These are phyloP conservation scores for Ooceraea biroi DNA, from an alignment of 1,140 invertebrate species.

Conservation along the genomic window DNA sequence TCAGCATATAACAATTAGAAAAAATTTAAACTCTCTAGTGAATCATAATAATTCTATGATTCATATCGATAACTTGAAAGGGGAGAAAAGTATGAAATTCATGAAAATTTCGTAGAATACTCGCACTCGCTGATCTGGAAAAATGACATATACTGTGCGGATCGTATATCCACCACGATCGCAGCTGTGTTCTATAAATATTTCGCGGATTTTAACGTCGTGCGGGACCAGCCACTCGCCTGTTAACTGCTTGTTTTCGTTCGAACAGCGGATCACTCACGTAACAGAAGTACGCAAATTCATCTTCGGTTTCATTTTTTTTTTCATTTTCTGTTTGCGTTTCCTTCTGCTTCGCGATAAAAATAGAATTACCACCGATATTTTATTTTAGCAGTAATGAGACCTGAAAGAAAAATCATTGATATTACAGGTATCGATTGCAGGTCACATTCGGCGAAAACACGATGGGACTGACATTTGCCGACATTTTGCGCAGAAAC, in stretches of 20 bases:
- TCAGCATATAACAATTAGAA: no score
- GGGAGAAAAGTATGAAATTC: not conserved
- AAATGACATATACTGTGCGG: not conserved
- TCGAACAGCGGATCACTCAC: constrained; percentile 34
- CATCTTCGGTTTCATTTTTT: constrained; percentile 1
- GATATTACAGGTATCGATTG: not conserved
- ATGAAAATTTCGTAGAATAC: not conserved
- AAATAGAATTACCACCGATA: no score
- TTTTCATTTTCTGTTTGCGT: not conserved
- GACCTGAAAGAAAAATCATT: not conserved
- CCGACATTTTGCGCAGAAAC: not conserved
- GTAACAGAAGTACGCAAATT: constrained; percentile 22
- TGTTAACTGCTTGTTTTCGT: constrained; percentile 50
- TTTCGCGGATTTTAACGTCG: constrained; percentile 39
- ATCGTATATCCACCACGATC: not conserved
- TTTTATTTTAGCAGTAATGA: not conserved
- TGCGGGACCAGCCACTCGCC: not conserved
- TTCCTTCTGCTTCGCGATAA: constrained; percentile 11
- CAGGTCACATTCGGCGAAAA: not conserved
- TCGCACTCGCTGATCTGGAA: not conserved
- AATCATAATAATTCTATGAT: no score
- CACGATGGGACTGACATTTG: constrained; percentile 43
- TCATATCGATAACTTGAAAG: no score
- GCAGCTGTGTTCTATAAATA: constrained; percentile 57
- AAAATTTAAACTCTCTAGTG: no score